These are phyloP conservation scores for Sardina pilchardus DNA, from an alignment of 2,113 vertebrate species.

Conservation along the genomic window DNA sequence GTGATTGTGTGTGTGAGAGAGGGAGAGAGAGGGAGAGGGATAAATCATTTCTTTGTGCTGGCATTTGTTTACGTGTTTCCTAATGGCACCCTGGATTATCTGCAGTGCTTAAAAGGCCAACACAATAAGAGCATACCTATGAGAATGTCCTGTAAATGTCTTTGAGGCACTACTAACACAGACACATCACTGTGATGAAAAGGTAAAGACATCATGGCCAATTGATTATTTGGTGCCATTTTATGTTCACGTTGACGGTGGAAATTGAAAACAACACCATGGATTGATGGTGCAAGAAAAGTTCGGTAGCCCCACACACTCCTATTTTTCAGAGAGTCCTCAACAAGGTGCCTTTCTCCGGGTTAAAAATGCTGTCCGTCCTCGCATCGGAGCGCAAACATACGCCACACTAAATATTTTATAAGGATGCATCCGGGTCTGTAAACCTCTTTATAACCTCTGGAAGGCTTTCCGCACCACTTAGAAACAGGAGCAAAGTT, in stretches of 20 bases:
- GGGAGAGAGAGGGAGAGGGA: conserved; percentile 31
- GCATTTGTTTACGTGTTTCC: background rate
- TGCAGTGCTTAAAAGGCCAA: conserved; percentile 9
- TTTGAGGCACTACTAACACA: background rate
- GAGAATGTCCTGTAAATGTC: background rate
- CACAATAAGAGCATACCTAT: background rate
- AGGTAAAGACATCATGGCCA: background rate
- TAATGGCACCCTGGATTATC: background rate
- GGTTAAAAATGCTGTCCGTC: background rate
- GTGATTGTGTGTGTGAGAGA: conserved; percentile 22
- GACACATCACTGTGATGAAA: background rate
- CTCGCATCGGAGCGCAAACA: background rate
- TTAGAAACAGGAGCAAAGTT: background rate
- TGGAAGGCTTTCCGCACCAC: conserved; percentile 7
- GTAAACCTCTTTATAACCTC: conserved; percentile 16
- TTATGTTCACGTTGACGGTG: background rate
- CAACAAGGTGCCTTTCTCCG: background rate
- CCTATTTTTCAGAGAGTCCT: background rate
- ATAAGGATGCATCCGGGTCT: conserved; percentile 17
- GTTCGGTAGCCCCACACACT: background rate
- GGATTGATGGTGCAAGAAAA: background rate
- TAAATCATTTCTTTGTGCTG: conserved; percentile 44
- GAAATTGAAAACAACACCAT: background rate
- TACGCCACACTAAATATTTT: background rate
- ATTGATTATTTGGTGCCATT: background rate